Evolutionary conservation across 1,140 invertebrate genomes (phyloP), one percentile per base, ranked within the genome.

Genomic region (Leptopilina boulardi): DNA sequence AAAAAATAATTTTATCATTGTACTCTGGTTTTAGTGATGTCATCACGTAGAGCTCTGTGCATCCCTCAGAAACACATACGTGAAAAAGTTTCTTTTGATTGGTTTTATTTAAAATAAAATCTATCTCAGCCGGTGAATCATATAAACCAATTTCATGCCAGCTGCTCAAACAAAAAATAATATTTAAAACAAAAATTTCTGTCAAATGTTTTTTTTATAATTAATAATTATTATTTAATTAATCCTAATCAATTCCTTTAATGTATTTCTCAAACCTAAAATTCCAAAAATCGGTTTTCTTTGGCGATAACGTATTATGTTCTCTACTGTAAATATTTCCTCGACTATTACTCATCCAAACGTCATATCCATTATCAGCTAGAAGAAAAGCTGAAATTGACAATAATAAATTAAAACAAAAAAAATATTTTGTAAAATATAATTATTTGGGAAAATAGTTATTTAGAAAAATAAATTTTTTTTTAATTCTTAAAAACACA

Each of bases 61-160:
- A 93, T 44, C 93, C 92, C 87, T 93, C 92, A 2, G 92, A 93
- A 86, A 94, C 94, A 2, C 94, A 95, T 18, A 96, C 90, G 82
- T 95, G 96, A 66, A 91, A 90, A 54, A 95, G 71, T 74, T 93
- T 89, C 26, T 84, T 81, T 11, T 89, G 86, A 3, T 87, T 88
- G 5, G 94, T 95, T 51, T 79, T 83, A 2, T 89, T 86, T 8
- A 95, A 79, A n/a, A 95, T 92, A 84, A 94, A 94, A 84, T 95
- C 92, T 44, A 97, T 89, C 82, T 93, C 92, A 1, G 94, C 92
- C n/a, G 95, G 94, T 21, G 95, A 77, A 88, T 96, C 95, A 80
- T 92, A 94, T 8, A 91, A 86, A 1, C 94, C 94, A 89, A 96
- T 94, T 89, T 96, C 93, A 83, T 95, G 93, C 86, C 89, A 92